A percentile compares a stretch with the other conserved stretches of the same genome.
Evolutionary conservation across 2,113 vertebrate genomes (phyloP).

Genomic region (Sphyrna mokarran): DNA sequence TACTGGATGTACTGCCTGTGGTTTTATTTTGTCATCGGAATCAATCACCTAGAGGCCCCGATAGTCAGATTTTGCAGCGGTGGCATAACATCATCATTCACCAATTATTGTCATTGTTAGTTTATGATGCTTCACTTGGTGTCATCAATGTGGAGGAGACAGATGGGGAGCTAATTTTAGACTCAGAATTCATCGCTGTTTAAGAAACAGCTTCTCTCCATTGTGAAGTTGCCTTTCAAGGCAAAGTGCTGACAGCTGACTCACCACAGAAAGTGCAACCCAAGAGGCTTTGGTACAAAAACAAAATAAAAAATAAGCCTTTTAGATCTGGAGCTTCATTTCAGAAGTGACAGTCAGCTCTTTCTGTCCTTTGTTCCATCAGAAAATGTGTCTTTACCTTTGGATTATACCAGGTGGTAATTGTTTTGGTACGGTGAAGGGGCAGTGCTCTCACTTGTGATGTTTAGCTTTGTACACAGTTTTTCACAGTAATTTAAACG

Average conservation of each 20-base stretch:
- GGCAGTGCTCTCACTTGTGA: neutral
- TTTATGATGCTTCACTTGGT: constrained; percentile 23
- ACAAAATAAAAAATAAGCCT: neutral
- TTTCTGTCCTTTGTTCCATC: neutral
- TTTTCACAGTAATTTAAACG: neutral
- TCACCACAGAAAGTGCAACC: neutral
- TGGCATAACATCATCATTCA: neutral
- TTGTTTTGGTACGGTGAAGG: neutral
- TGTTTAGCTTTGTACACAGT: neutral
- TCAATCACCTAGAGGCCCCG: neutral
- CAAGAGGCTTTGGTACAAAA: neutral
- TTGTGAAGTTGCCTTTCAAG: neutral
- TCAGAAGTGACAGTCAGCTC: neutral
- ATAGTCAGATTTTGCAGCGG: neutral
- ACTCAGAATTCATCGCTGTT: neutral
- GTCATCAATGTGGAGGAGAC: neutral
- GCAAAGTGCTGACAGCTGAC: neutral
- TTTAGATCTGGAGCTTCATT: neutral
- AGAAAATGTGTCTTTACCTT: neutral
- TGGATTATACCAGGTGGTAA: neutral
- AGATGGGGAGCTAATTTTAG: constrained; percentile 20
- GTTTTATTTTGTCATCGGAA: neutral
- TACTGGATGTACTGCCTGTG: neutral
- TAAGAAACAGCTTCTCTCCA: neutral
- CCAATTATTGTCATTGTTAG: constrained; percentile 7